Conservation (phyloP, 2,797 vertebrate genomes). For the Cichlasoma orientale region DNA sequence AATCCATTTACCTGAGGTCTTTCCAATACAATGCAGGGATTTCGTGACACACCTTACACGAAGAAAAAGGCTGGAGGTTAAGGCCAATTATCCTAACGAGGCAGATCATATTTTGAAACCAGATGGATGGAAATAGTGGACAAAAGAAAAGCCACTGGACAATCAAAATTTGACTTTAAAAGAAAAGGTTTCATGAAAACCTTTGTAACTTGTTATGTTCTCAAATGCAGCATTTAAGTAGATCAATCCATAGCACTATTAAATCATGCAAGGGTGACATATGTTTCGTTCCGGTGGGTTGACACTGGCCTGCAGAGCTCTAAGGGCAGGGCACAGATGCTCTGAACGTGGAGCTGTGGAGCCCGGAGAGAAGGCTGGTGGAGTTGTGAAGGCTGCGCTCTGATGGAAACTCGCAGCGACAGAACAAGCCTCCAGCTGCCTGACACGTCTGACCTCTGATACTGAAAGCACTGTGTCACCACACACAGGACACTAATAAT, state of each 20-base stretch:
- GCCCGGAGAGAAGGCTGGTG: slow-evolving; percentile 33
- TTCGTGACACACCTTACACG: slow-evolving; percentile 29
- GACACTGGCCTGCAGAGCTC: slow-evolving; percentile 38
- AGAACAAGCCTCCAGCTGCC: slow-evolving; percentile 46
- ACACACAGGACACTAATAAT: slow-evolving; percentile 48
- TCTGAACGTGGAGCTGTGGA: slow-evolving; percentile 27
- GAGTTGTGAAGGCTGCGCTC: slow-evolving; percentile 51
- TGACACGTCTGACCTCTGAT: slow-evolving; percentile 48
- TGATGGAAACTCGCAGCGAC: slow-evolving; percentile 52
- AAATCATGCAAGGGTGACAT: slow-evolving; percentile 32
- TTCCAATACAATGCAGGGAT: slow-evolving; percentile 8
- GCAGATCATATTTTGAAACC: slow-evolving; percentile 31
- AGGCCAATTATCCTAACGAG: slow-evolving; percentile 44
- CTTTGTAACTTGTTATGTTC: neutral
- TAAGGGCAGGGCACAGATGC: slow-evolving; percentile 63
- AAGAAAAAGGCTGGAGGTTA: slow-evolving; percentile 41
- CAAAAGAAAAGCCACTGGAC: neutral
- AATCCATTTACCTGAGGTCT: slow-evolving; percentile 21
- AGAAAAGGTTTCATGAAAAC: neutral
- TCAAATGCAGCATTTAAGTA: neutral
- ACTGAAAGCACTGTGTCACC: slow-evolving; percentile 40
- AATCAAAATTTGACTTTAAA: neutral
- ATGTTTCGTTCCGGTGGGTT: slow-evolving; percentile 22
- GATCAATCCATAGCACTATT: neutral
- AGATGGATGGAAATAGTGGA: slow-evolving; percentile 11